Evolutionary conservation across 2,888 invertebrate genomes (phyloP).

Genomic region (Acleris cristana): DNA sequence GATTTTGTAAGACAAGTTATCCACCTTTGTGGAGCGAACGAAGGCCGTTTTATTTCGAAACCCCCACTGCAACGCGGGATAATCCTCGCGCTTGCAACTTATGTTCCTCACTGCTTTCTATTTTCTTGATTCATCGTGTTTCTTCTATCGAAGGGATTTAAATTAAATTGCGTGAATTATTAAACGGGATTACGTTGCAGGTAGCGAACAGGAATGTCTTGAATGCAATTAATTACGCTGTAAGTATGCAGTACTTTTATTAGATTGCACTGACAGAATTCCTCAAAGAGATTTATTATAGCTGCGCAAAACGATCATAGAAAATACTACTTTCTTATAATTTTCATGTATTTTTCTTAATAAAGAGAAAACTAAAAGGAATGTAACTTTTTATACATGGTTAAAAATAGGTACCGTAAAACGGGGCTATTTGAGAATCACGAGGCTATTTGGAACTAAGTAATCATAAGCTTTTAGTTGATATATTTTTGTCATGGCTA

Average conservation of each 20-base stretch:
- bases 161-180: slow-evolving; percentile 19
- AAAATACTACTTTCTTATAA: too few relatives aligned
- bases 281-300: too few relatives aligned
- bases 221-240: slow-evolving; percentile 13
- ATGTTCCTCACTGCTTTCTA: slow-evolving; percentile 20
- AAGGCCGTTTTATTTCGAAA: slow-evolving; percentile 33
- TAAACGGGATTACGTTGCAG: slow-evolving; percentile 6
- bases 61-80: slow-evolving; percentile 31
- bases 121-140: slow-evolving; percentile 30
- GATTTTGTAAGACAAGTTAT: slow-evolving; percentile 35
- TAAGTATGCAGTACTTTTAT: slow-evolving; percentile 3
- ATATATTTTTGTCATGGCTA: too few relatives aligned
- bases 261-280: background rate
- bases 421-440: too few relatives aligned
- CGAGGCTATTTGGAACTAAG: too few relatives aligned
- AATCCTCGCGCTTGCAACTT: slow-evolving; percentile 31
- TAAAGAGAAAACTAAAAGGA: too few relatives aligned
- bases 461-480: too few relatives aligned
- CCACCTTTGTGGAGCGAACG: slow-evolving; percentile 30
- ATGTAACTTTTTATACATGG: too few relatives aligned
- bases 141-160: slow-evolving; percentile 14
- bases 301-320: too few relatives aligned
- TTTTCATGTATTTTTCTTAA: too few relatives aligned
- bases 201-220: background rate
- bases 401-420: too few relatives aligned